These are phyloP conservation scores for Tanytarsus gracilentus DNA, from an alignment of 2,888 invertebrate genomes.

Conservation along the genomic window DNA sequence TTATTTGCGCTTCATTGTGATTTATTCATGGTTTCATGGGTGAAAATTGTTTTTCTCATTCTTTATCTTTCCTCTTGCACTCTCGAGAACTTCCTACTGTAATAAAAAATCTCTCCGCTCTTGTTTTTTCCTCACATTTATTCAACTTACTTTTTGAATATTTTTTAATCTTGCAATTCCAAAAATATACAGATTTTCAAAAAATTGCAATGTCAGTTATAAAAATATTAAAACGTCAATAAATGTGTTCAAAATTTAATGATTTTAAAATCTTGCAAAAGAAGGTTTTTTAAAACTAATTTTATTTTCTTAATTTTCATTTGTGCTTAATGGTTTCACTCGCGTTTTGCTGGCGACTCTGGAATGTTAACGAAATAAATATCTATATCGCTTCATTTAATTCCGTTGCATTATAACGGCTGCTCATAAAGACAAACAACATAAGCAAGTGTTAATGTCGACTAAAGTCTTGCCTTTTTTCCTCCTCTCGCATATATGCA, in stretches of 20 bases:
- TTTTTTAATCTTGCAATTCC: no score
- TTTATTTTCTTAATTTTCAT: not conserved
- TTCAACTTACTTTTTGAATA: no score
- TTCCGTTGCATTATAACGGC: conserved; percentile 6
- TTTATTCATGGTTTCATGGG: conserved; percentile 3
- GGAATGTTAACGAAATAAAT: conserved; percentile 26
- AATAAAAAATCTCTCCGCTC: conserved; percentile 14
- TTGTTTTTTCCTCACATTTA: not conserved
- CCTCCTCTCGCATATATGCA: not conserved
- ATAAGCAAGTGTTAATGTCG: conserved; percentile 22
- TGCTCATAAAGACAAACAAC: conserved; percentile 1
- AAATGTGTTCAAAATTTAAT: no score
- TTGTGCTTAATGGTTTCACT: not conserved
- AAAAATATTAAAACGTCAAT: no score
- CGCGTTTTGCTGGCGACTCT: not conserved
- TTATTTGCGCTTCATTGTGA: conserved; percentile 8
- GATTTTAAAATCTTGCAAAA: no score
- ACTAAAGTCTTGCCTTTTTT: not conserved
- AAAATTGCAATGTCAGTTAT: no score
- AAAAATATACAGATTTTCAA: no score
- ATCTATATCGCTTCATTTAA: not conserved
- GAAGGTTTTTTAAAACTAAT: no score
- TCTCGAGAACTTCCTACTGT: conserved; percentile 10
- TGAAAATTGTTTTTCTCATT: conserved; percentile 5
- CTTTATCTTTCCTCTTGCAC: no score